Percentiles rank a stretch among this genome's conserved stretches.
These are phyloP conservation scores for Ibidorhyncha struthersii DNA, from an alignment of 2,113 vertebrate species.

Conservation along the genomic window DNA sequence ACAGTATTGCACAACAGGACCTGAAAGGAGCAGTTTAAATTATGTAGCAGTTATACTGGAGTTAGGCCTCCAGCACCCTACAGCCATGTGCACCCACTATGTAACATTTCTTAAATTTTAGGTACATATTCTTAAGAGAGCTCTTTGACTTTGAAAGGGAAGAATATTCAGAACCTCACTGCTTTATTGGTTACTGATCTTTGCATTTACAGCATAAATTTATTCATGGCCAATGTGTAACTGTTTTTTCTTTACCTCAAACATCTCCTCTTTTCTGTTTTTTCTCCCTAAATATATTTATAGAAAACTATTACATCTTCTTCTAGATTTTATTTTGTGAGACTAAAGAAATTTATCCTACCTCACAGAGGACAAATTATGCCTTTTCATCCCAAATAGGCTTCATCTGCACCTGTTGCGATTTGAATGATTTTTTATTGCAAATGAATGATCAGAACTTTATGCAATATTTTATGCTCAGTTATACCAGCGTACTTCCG, in stretches of 20 bases:
- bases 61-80: neutral
- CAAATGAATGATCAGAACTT: neutral
- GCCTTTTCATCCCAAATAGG: neutral
- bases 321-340: neutral
- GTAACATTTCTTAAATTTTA: neutral
- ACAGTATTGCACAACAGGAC: neutral
- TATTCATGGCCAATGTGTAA: neutral
- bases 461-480: neutral
- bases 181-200: neutral
- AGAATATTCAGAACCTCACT: neutral
- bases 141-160: neutral
- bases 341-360: neutral
- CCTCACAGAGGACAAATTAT: neutral
- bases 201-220: neutral
- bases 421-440: neutral
- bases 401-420: neutral
- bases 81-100: neutral
- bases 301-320: neutral
- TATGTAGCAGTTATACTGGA: neutral
- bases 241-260: neutral
- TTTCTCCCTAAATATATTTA: neutral
- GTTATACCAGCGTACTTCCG: neutral
- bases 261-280: neutral
- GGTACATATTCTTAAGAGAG: neutral
- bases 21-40: neutral